Conservation (phyloP, 2,113 vertebrate genomes). For the Platysternon megacephalum region DNA sequence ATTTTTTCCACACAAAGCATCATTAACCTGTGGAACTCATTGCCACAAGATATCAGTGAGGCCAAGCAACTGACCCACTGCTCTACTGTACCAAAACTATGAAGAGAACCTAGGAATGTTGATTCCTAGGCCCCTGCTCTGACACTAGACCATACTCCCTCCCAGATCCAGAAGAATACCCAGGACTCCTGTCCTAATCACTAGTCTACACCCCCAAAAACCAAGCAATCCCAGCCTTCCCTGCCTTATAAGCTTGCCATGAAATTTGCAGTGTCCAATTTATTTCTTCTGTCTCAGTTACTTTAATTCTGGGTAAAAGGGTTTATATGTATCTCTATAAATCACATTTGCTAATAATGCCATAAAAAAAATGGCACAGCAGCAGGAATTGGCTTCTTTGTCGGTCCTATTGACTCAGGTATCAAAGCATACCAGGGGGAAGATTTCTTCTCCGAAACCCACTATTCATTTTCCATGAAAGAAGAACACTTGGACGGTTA, state of each 20-base stretch:
- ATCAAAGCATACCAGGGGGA: rapidly evolving
- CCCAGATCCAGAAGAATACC: neutral
- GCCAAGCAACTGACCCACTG: neutral
- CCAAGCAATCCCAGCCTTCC: neutral
- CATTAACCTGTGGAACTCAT: neutral
- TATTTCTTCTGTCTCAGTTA: neutral
- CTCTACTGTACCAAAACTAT: neutral
- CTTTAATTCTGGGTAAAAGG: neutral
- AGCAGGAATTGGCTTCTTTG: neutral
- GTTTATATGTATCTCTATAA: neutral
- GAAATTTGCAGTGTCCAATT: neutral
- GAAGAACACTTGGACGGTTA: neutral
- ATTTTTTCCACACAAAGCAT: neutral
- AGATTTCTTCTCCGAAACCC: neutral
- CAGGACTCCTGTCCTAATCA: neutral
- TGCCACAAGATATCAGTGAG: neutral
- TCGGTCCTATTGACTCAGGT: neutral
- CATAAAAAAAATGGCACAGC: neutral
- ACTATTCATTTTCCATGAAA: neutral
- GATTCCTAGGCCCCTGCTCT: neutral
- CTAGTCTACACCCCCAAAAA: neutral
- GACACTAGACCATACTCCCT: neutral
- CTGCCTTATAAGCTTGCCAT: neutral
- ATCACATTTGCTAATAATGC: neutral
- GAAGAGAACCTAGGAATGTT: neutral